Base-by-base conservation (phyloP, 2,113 vertebrate species). In the Dasypus novemcinctus region DNA sequence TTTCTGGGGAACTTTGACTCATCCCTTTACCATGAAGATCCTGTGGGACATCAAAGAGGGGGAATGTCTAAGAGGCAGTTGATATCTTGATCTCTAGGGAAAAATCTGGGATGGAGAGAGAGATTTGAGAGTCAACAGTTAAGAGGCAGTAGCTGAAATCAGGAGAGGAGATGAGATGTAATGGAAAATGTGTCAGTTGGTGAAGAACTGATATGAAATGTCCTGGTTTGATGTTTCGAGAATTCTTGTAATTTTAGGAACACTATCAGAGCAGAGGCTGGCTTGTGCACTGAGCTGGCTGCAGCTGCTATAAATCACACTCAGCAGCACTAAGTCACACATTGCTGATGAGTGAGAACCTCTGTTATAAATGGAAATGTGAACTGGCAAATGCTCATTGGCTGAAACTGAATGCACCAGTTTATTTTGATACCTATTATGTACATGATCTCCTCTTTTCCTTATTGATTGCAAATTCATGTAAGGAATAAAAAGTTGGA, bases 291-390 rank as follows among this genome's bases (percentile, higher is more conserved):
- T 7, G 76, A 93, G 92, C 64, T 0, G n/a, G 59, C 71, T 57
- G 33, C 27, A 18, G 64, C 31, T 52, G 78, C 79, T 87, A 64
- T 81, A 57, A 54, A 63, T 87, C 74, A 79, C 74, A 59, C 87
- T 57, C 27, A 15, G 64, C 31, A 59, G 82, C 74, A 81, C 75
- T 81, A 57, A 54, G 68, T 87, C 74, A 79, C 74, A 59, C 87
- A 27, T 72, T 85, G 87, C 87, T 68, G 38, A 10, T 11, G 68
- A 79, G 41, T 93, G 96, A 96, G 80, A 43, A 72, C 41, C 93
- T 75, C 79, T 21, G 84, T 93, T 97, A 96, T 90, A 96, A 93
- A 96, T 74, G 90, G 95, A 93, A 97, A 85, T 8, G 20, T 36
- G 71, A 78, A 80, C 87, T 61, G 83, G 46, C 69, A 31, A 1